Base-by-base conservation (phyloP, 2,888 invertebrate genomes). In the Drosophila pullipes region DNA sequence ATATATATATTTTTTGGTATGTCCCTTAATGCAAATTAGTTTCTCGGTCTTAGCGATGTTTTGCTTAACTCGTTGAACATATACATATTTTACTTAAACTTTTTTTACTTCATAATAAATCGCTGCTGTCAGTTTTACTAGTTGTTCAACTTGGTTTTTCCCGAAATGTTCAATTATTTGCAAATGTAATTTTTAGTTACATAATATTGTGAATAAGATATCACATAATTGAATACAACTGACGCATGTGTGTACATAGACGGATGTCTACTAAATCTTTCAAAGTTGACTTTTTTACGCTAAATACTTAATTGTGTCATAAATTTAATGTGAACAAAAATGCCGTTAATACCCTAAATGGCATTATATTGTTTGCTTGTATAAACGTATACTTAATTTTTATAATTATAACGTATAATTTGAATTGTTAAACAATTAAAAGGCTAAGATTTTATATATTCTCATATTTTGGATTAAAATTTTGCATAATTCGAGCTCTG, bases 211-310 rank as follows among this genome's bases (percentile, higher is more conserved):
- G n/a, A 59, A 31, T 50, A 63, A 30, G 6, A 39, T 41, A 31
- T 30, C 22, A 50, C 39, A 31, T 39, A 35, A 22, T 31, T 47
- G 18, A 18, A 39, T 31, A 37, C 11, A 52, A 35, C 54, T 78
- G 74, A 54, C 65, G 11, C 41, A 62, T 66, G 62, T 31, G 0
- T 9, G 9, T 78, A 77, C 13, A 30, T 35, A 3, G n/a, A n/a
- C 33, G 10, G 37, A 33, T 25, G 37, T 39, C 35, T 52, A 28
- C 31, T 57, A 22, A 55, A 49, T 31, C 44, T n/a, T 22, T 57
- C 31, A 58, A 58, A 57, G 57, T 47, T 62, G 37, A 44, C 33
- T 39, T 54, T 52, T 52, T 28, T 35, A 39, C 16, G 30, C 3
- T 39, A 30, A 53, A 28, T 30, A 16, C 7, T 39, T 53, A 62